Evolutionary conservation across 2,113 vertebrate genomes (phyloP).

Genomic region (Paramisgurnus dabryanus): DNA sequence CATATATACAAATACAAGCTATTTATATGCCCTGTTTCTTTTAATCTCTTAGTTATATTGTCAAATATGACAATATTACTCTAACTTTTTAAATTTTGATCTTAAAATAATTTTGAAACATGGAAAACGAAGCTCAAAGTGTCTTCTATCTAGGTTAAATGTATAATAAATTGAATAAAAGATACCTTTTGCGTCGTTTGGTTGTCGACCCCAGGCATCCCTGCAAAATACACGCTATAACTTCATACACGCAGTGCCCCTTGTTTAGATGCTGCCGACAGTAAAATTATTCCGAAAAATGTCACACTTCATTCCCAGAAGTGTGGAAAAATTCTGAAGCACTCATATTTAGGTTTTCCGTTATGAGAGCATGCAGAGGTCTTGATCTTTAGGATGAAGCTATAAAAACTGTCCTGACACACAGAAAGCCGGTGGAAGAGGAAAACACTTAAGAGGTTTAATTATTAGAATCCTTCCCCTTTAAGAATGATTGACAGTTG

Average conservation of each 20-base stretch:
- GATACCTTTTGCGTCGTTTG: background rate
- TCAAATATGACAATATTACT: too few relatives aligned
- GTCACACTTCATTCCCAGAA: conserved; percentile 54
- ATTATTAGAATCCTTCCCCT: conserved; percentile 88
- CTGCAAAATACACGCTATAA: background rate
- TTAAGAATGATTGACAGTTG: conserved; percentile 95
- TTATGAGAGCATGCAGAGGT: conserved; percentile 57
- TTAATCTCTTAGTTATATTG: background rate
- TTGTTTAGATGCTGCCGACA: conserved; percentile 64
- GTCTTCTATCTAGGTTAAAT: too few relatives aligned
- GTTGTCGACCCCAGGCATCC: background rate
- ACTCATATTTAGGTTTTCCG: conserved; percentile 43
- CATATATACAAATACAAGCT: background rate
- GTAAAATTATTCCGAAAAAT: conserved; percentile 69
- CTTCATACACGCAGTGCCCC: conserved; percentile 41
- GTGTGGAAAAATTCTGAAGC: conserved; percentile 60
- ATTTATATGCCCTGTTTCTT: background rate
- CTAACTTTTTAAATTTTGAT: too few relatives aligned
- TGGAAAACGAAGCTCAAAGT: too few relatives aligned
- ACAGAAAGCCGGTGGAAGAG: conserved; percentile 77
- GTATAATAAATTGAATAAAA: background rate
- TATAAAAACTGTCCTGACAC: conserved; percentile 62
- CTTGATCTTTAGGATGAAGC: conserved; percentile 64
- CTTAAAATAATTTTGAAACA: too few relatives aligned
- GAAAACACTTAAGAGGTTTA: conserved; percentile 85